Percentiles rank a stretch among this genome's conserved stretches.
Evolutionary conservation across 2,888 invertebrate genomes (phyloP).

Genomic region (Dasysyrphus tricinctus): DNA sequence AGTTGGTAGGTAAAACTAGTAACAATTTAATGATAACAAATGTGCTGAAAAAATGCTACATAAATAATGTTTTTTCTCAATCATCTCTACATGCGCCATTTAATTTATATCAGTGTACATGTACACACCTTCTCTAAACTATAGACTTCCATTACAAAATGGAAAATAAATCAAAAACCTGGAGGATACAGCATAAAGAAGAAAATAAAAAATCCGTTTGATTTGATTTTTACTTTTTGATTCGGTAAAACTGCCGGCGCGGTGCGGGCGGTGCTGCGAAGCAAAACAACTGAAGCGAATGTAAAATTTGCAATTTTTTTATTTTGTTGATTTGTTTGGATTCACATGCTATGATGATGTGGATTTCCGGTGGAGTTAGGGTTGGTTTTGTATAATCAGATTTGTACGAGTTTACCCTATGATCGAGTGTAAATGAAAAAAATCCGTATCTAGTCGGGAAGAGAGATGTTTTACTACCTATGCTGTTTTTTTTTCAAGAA

Average conservation of each 20-base stretch:
- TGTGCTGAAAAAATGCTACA: too few species aligned
- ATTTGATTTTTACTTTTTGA: slow-evolving; percentile 63
- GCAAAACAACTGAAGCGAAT: slow-evolving; percentile 60
- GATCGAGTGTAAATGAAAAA: neutral
- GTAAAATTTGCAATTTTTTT: slow-evolving; percentile 54
- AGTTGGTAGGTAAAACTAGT: too few species aligned
- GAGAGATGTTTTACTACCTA: neutral
- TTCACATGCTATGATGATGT: slow-evolving; percentile 30
- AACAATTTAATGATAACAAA: too few species aligned
- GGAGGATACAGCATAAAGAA: neutral
- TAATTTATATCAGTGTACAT: neutral
- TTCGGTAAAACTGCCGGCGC: slow-evolving; percentile 41
- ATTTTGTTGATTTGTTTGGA: slow-evolving; percentile 56
- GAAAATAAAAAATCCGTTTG: slow-evolving; percentile 31
- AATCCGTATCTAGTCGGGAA: neutral
- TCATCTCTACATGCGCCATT: too few species aligned
- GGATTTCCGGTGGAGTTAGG: slow-evolving; percentile 19
- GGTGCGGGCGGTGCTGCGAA: too few species aligned
- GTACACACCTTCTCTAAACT: neutral
- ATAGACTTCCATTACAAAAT: neutral
- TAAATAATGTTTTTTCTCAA: too few species aligned
- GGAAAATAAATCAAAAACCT: slow-evolving; percentile 19
- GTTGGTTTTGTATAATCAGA: slow-evolving; percentile 49
- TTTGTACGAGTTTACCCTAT: slow-evolving; percentile 17
- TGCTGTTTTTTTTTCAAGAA: neutral